A percentile compares a stretch with the other conserved stretches of the same genome.
Conservation (phyloP, 2,113 vertebrate species). For the Bos indicus region DNA sequence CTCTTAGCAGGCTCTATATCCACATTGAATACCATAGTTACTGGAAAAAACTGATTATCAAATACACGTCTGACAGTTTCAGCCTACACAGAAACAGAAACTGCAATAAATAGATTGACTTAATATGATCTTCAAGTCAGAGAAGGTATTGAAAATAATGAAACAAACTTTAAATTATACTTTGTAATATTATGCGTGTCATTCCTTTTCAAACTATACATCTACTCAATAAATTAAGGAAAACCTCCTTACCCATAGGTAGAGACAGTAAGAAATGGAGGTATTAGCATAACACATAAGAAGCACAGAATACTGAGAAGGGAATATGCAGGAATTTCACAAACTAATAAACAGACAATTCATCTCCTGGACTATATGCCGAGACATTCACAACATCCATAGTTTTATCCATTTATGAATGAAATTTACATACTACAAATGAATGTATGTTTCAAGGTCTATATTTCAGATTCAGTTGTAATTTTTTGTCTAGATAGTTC, state of each 20-base stretch:
- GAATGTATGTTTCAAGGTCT: not conserved
- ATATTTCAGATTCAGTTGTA: not conserved
- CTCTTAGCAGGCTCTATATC: not conserved
- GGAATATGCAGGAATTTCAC: not conserved
- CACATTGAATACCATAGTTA: not conserved
- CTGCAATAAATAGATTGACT: not conserved
- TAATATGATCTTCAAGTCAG: not conserved
- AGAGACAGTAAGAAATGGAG: not conserved
- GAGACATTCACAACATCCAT: not conserved
- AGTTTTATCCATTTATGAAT: not conserved
- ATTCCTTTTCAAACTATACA: not conserved
- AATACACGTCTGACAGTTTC: not conserved
- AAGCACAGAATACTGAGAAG: not conserved
- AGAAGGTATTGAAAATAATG: not conserved
- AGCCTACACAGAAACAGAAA: not conserved
- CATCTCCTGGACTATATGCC: not conserved
- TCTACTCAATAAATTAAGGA: not conserved
- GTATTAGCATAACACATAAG: not conserved
- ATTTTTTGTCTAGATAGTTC: not conserved
- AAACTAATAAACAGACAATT: not conserved
- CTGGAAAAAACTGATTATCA: not conserved
- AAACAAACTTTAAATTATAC: not conserved
- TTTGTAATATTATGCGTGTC: not conserved
- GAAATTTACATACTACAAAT: not conserved
- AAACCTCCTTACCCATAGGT: not conserved